Evolutionary conservation across 1,140 invertebrate genomes (phyloP), one percentile per base, ranked within the genome.

Genomic region (Zaprionus inermis): DNA sequence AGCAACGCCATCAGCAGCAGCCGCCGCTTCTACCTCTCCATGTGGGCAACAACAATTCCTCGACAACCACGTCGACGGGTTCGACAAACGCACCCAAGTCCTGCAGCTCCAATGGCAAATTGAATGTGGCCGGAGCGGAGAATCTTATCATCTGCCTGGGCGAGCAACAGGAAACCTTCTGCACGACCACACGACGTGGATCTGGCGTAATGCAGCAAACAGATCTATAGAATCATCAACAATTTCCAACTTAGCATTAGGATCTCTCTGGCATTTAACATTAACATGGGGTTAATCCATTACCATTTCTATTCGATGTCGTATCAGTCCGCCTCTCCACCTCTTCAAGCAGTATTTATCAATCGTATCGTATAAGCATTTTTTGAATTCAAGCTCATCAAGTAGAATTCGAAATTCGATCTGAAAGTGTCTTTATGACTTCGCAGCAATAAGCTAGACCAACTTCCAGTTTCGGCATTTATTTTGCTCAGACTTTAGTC

Each of bases 41-140:
- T 46, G 74, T 41, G 30, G 83, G 84, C 38, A 89, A 89, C 56
- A 89, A 89, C 52, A 89, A 90, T 54, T 89, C 84, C 9, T 89
- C 84, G 51, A 89, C 84, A 10, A 84, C 85, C 16, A 89, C 84
- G 10, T 89, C 84, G 14, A 88, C 84, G 0, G 80, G 59, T 12
- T 89, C 80, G 11, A 88, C 84, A 6, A 75, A 51, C n/a, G 75
- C 80, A 0, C 77, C 73, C 1, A 89, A 89, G 10, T 88, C 84
- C 18, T 64, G 67, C n/a, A 81, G 70, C 38, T 89, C 80, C 20
- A 88, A 88, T 51, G 84, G 84, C 20, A 83, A 80, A 30, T 14
- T 70, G 5, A 20, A 36, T 7, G 73, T 44, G n/a, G 63, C 66
- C 3, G 60, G 58, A 3, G 67, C 76, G 2, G 84, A 89, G 51